Conservation (phyloP, 2,113 vertebrate species). For the human (Homo sapiens) region DNA sequence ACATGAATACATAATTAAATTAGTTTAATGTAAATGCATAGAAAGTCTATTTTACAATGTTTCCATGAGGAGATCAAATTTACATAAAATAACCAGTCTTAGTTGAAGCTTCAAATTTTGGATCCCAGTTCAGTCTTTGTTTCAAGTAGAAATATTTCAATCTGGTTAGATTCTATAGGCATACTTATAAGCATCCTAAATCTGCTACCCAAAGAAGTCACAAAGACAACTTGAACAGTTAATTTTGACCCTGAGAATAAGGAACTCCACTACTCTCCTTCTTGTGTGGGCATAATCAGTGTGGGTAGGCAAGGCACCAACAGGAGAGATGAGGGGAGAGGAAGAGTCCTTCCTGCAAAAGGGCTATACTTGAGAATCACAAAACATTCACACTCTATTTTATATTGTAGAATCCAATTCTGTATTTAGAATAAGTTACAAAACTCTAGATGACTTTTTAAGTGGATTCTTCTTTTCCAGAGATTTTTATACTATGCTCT, state of each 20-base stretch:
- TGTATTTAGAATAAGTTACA: background rate
- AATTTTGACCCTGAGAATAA: background rate
- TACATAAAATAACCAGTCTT: background rate
- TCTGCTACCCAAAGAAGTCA: background rate
- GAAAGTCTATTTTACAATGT: background rate
- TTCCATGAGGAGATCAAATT: background rate
- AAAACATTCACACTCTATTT: background rate
- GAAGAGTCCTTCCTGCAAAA: background rate
- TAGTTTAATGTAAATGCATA: background rate
- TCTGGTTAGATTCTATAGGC: background rate
- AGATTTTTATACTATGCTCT: background rate
- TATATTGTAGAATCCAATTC: background rate
- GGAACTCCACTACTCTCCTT: fast-evolving
- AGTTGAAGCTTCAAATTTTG: background rate
- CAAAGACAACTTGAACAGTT: background rate
- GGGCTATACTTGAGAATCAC: background rate
- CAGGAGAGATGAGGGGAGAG: background rate
- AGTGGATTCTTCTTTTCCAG: background rate
- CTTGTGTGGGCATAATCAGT: background rate
- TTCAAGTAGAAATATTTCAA: background rate
- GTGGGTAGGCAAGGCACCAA: background rate
- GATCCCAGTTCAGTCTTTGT: background rate
- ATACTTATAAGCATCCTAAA: background rate
- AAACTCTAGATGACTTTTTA: background rate
- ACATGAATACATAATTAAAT: background rate